A percentile compares a stretch with the other conserved stretches of the same genome.
phyloP scores from a whole-genome alignment of 2,888 invertebrate species.

The Megaustenia siamemsis region DNA sequence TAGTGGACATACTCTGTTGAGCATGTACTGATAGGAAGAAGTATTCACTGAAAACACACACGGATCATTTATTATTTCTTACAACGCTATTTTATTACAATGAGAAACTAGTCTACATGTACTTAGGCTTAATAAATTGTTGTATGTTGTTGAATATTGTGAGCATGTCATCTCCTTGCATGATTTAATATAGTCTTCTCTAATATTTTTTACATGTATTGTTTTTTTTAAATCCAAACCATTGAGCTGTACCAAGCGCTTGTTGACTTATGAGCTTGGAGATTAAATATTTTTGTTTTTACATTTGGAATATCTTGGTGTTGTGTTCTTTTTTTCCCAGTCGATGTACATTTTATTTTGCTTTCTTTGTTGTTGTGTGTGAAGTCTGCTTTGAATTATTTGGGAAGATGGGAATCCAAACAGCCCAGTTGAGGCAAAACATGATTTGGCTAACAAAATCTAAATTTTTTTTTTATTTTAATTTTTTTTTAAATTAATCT shows the following conservation, averaged over 20 bases:
- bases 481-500: too few species aligned
- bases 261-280: conserved; percentile 5
- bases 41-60: too few species aligned
- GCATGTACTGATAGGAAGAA: too few species aligned
- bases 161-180: background rate
- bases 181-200: background rate
- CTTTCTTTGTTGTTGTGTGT: conserved; percentile 15
- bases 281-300: conserved; percentile 16
- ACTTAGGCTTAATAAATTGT: too few species aligned
- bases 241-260: background rate
- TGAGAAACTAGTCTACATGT: too few species aligned
- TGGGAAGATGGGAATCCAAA: background rate
- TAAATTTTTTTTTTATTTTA: too few species aligned
- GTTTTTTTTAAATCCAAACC: background rate
- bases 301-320: background rate
- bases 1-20: too few species aligned
- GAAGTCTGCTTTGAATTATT: background rate
- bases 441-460: too few species aligned
- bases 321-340: background rate
- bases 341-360: too few species aligned
- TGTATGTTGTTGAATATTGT: background rate
- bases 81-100: too few species aligned
- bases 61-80: too few species aligned
- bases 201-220: background rate
- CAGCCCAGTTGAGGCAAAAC: too few species aligned